These are phyloP conservation scores for Orthosia cruda DNA, from an alignment of 2,888 invertebrate species.

Conservation along the genomic window DNA sequence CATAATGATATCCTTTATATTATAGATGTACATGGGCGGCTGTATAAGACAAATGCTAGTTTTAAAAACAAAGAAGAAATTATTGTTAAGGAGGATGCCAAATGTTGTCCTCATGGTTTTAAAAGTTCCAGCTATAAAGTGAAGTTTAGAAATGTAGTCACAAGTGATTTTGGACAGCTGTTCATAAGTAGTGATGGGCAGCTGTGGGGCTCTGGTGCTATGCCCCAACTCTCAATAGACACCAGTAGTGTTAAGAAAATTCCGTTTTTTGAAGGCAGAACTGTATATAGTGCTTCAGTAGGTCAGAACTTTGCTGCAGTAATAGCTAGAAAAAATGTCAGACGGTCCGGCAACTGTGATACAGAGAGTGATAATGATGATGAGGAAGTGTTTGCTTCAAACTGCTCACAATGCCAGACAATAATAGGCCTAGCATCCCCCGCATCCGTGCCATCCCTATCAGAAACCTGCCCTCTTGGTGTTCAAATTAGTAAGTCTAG, in stretches of 20 bases:
- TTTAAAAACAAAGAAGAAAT: constrained; percentile 92
- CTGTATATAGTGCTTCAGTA: constrained; percentile 94
- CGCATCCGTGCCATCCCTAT: constrained; percentile 92
- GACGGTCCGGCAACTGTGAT: constrained; percentile 89
- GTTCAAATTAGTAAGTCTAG: constrained; percentile 92
- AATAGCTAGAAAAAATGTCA: constrained; percentile 93
- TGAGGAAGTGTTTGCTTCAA: constrained; percentile 93
- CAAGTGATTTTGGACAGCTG: constrained; percentile 92
- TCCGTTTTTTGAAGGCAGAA: constrained; percentile 93
- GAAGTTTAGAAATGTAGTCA: constrained; percentile 92
- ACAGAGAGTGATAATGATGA: constrained; percentile 92
- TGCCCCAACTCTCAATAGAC: constrained; percentile 93
- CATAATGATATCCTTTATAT: constrained; percentile 92
- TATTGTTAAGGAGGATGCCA: constrained; percentile 92
- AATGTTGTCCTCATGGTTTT: constrained; percentile 93
- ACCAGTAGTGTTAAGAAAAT: constrained; percentile 92
- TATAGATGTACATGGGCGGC: constrained; percentile 92
- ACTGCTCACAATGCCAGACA: constrained; percentile 93
- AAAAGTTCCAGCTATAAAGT: constrained; percentile 92
- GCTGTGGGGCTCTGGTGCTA: constrained; percentile 94
- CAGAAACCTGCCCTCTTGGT: constrained; percentile 93
- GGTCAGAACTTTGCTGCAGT: constrained; percentile 95
- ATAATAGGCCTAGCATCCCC: constrained; percentile 92
- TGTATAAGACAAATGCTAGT: constrained; percentile 91
- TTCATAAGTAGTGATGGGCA: constrained; percentile 93